These are phyloP conservation scores for Tetramorium alpestre DNA, from an alignment of 1,140 invertebrate genomes.

Conservation along the genomic window DNA sequence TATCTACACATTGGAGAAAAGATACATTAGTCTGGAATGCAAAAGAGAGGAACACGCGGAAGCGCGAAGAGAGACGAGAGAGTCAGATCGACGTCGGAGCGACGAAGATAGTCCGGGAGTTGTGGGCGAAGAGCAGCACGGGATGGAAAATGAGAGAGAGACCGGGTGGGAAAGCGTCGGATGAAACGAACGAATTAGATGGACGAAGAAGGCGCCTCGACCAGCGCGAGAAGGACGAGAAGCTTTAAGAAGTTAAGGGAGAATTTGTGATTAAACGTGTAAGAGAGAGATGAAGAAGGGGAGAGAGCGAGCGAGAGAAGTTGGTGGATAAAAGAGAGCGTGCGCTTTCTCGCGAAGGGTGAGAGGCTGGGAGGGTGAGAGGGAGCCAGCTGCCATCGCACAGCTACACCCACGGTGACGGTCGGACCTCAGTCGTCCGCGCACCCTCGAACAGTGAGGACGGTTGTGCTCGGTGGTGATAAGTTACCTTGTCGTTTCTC, in stretches of 20 bases:
- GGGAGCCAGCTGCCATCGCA: slow-evolving; percentile 68
- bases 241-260: slow-evolving; percentile 39
- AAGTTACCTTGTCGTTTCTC: slow-evolving; percentile 1
- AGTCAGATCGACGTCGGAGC: not conserved
- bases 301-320: slow-evolving; percentile 4
- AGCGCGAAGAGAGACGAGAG: not conserved
- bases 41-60: slow-evolving; percentile 25
- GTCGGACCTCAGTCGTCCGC: slow-evolving; percentile 81
- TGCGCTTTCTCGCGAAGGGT: slow-evolving; percentile 33
- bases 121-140: not conserved
- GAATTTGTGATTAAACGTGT: not conserved
- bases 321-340: slow-evolving; percentile 40
- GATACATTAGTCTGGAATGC: slow-evolving; percentile 35
- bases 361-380: slow-evolving; percentile 38
- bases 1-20: slow-evolving; percentile 12
- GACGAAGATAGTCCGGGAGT: not conserved
- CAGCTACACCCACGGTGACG: slow-evolving; percentile 81
- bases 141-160: slow-evolving; percentile 12
- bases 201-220: slow-evolving; percentile 24
- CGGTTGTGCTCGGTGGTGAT: slow-evolving; percentile 66
- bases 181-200: not conserved
- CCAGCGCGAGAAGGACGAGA: slow-evolving; percentile 38
- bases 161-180: not conserved
- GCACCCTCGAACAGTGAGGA: slow-evolving; percentile 83
- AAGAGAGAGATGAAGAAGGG: slow-evolving; percentile 7